Conservation (phyloP, 2,113 vertebrate genomes). For the Colinus virginianus region DNA sequence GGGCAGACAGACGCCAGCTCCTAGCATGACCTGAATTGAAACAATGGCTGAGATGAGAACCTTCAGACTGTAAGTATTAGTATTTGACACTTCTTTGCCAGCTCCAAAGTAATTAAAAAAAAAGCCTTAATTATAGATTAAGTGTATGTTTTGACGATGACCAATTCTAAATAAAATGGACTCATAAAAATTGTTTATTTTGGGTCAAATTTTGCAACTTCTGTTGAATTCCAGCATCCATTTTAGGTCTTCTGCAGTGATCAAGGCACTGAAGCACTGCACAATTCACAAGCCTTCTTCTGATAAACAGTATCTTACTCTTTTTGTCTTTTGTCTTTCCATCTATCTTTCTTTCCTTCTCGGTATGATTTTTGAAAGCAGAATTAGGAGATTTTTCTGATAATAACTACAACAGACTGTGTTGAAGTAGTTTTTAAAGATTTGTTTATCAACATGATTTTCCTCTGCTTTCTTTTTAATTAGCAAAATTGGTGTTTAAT, state of each 20-base stretch:
- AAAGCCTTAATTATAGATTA: rapidly evolving
- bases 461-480: neutral
- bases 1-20: neutral
- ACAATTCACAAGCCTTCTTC: neutral
- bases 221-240: constrained; percentile 11
- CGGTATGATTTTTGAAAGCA: neutral
- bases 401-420: neutral
- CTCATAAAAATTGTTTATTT: neutral
- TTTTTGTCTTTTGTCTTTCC: neutral
- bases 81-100: neutral
- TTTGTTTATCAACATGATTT: constrained; percentile 35
- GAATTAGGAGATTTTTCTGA: neutral
- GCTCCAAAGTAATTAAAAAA: neutral
- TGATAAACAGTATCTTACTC: neutral
- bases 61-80: too few relatives aligned
- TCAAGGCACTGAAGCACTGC: neutral
- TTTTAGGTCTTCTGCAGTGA: neutral
- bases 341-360: neutral
- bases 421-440: neutral
- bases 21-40: neutral
- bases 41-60: neutral
- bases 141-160: neutral
- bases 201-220: neutral
- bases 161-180: neutral
- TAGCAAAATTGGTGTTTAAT: neutral